Conservation (phyloP, 2,113 vertebrate genomes). For the Seriola aureovittata region DNA sequence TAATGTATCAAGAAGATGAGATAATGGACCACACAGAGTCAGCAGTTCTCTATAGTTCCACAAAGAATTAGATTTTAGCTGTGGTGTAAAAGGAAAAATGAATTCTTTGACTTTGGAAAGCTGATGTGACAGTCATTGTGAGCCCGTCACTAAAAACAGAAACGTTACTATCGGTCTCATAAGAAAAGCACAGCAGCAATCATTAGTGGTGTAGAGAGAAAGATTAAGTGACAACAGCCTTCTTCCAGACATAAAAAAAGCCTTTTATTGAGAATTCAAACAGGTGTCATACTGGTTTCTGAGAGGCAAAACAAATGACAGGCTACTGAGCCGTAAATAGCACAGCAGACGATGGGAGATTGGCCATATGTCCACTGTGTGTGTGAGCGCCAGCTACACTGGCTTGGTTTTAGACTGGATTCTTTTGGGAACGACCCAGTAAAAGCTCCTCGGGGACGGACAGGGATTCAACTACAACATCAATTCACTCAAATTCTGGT, state of each 20-base stretch:
- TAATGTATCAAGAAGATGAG: constrained; percentile 10
- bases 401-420: constrained; percentile 72
- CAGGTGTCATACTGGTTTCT: constrained; percentile 82
- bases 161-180: constrained; percentile 41
- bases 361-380: constrained; percentile 82
- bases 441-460: constrained; percentile 76
- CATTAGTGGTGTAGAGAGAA: constrained; percentile 58
- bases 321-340: constrained; percentile 82
- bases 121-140: constrained; percentile 52
- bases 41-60: constrained; percentile 11
- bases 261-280: constrained; percentile 83
- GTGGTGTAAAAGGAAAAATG: constrained; percentile 34
- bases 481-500: constrained; percentile 51
- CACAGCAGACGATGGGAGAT: constrained; percentile 80
- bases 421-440: constrained; percentile 77
- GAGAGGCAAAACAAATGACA: constrained; percentile 76
- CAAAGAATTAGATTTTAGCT: background rate
- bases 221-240: constrained; percentile 70
- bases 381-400: constrained; percentile 68
- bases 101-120: constrained; percentile 49
- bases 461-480: constrained; percentile 55
- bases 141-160: constrained; percentile 49
- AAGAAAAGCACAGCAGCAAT: constrained; percentile 49
- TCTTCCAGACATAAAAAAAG: constrained; percentile 68
- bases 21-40: constrained; percentile 25